Evolutionary conservation across 1,140 invertebrate species (phyloP).

Genomic region (Antheraea pernyi): DNA sequence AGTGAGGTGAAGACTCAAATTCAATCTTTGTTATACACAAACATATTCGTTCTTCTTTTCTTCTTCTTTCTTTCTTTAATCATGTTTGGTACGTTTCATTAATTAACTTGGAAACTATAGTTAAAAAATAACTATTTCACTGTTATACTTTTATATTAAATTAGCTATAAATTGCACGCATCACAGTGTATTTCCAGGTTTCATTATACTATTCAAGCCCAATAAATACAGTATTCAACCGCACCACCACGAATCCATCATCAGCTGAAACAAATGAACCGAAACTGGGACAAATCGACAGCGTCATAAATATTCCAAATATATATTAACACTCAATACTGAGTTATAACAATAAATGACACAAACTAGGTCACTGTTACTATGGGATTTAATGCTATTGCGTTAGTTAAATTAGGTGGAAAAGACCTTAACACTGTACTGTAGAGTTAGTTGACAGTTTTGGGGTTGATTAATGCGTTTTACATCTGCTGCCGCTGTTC

Average conservation of each 20-base stretch:
- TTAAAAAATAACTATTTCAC: too few relatives aligned
- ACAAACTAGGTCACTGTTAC: neutral
- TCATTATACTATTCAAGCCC: too few relatives aligned
- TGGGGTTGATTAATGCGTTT: neutral
- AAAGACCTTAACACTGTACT: neutral
- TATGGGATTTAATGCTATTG: neutral
- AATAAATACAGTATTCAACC: neutral
- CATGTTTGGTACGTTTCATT: too few relatives aligned
- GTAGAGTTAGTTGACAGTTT: neutral
- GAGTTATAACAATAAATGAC: neutral
- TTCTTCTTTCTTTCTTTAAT: too few relatives aligned
- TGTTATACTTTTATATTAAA: too few relatives aligned
- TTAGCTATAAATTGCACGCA: slow-evolving; percentile 5
- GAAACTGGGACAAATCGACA: neutral
- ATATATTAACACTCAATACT: neutral
- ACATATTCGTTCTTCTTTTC: too few relatives aligned
- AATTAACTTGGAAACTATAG: too few relatives aligned
- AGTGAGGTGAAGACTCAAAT: too few relatives aligned
- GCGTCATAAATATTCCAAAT: neutral
- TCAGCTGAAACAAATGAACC: neutral
- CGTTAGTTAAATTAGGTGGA: slow-evolving; percentile 2
- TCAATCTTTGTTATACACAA: too few relatives aligned
- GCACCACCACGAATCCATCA: neutral
- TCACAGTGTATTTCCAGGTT: too few relatives aligned
- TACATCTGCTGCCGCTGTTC: neutral